These are phyloP conservation scores for Hypomecis punctinalis DNA, from an alignment of 2,888 invertebrate species.

Conservation along the genomic window DNA sequence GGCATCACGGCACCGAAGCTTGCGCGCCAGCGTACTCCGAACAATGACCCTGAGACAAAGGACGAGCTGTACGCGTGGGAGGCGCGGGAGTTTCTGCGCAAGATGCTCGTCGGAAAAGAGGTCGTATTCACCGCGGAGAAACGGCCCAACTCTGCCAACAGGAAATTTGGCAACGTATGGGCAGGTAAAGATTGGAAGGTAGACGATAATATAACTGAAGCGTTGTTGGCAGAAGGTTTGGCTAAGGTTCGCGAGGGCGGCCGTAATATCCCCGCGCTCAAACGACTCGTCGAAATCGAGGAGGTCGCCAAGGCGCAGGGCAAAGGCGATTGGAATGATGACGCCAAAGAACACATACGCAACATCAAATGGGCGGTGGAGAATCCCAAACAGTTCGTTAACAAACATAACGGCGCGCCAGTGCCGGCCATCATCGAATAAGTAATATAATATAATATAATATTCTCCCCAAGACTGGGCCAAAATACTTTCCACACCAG, in stretches of 20 bases:
- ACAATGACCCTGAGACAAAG: conserved; percentile 88
- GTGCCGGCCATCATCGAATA: conserved; percentile 98
- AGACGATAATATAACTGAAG: conserved; percentile 95
- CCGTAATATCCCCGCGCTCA: conserved; percentile 86
- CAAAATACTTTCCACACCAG: too few relatives aligned
- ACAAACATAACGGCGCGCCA: conserved; percentile 93
- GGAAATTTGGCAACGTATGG: conserved; percentile 94
- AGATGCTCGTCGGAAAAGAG: conserved; percentile 95
- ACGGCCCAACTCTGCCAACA: conserved; percentile 90
- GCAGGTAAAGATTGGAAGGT: conserved; percentile 91
- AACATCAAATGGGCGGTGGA: conserved; percentile 96
- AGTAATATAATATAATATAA: too few relatives aligned
- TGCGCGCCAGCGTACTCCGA: too few relatives aligned
- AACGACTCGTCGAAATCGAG: conserved; percentile 92
- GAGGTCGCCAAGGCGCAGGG: conserved; percentile 94
- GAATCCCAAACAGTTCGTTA: conserved; percentile 89
- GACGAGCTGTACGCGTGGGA: conserved; percentile 99
- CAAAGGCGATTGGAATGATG: conserved; percentile 91
- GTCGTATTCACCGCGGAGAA: conserved; percentile 94
- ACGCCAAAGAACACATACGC: conserved; percentile 88
- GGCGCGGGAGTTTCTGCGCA: conserved; percentile 96
- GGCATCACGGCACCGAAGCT: too few relatives aligned
- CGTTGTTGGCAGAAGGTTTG: conserved; percentile 94
- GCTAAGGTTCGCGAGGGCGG: conserved; percentile 89
- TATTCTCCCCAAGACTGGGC: too few relatives aligned